Evolutionary conservation across 2,797 vertebrate species (phyloP), one percentile per base, ranked within the genome.

Genomic region (Sitta carolinensis): DNA sequence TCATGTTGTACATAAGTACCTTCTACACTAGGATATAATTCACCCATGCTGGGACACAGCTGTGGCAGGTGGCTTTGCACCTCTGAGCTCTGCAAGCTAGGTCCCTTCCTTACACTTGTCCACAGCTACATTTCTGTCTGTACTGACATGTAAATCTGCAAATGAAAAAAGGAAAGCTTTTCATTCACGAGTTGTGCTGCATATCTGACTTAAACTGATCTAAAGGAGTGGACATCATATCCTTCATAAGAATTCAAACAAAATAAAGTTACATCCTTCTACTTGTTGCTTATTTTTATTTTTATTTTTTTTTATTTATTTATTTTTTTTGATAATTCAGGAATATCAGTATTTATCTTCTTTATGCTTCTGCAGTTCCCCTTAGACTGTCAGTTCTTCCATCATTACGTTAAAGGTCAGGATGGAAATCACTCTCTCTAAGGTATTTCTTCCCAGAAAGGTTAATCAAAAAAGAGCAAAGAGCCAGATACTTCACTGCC

Each of bases 391-490:
- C 61, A 90, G 54, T 16, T 95, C 36, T 63, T 73, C n/a, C 22
- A 51, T 40, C 40, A 50, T 18, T 75, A 50, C 68, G 42, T 52
- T 87, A 93, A 87, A 90, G 29, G 75, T 66, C 75, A 66, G 12
- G 20, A 57, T 77, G 86, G 42, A 95, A 94, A 80, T 51, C 4
- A 36, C 76, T 76, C 23, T 83, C 72, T 82, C 61, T 36, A 12
- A 58, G 75, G 20, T 70, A 61, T 79, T 83, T 89, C n/a, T 68
- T 93, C 54, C 48, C 72, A 45, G 5, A 69, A 47, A 83, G 75
- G 50, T 72, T 89, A 93, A 95, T 90, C 90, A 54, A 92, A 85
- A 90, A 85, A 77, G n/a, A 89, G 51, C 23, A 40, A 73, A 89
- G 40, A 30, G 26, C 11, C 47, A 81, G 69, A 75, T 59, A 68